Evolutionary conservation across 2,113 vertebrate species (phyloP).

Genomic region (Merops nubicus): DNA sequence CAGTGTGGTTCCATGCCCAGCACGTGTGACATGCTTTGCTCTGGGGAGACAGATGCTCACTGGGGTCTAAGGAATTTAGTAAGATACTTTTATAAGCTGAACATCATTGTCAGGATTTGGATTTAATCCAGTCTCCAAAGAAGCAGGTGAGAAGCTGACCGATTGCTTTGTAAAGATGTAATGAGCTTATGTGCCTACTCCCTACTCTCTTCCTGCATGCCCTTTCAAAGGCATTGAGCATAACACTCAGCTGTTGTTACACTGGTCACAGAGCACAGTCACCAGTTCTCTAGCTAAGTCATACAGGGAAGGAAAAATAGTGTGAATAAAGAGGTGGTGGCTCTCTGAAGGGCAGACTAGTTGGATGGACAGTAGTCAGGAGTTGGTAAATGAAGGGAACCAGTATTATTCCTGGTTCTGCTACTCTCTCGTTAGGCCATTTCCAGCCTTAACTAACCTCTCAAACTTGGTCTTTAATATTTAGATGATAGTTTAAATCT

Average conservation of each 20-base stretch:
- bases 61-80: not conserved
- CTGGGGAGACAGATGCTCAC: not conserved
- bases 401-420: not conserved
- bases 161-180: not conserved
- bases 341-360: not conserved
- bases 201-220: not conserved
- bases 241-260: not conserved
- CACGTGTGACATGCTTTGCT: rapidly evolving
- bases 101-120: not conserved
- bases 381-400: not conserved
- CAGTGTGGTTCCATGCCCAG: not conserved
- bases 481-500: not conserved
- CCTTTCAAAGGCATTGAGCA: not conserved
- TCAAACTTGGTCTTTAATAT: not conserved
- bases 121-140: not conserved
- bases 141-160: not conserved
- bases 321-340: not conserved
- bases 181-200: rapidly evolving
- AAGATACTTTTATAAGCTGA: not conserved
- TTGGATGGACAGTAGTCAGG: not conserved
- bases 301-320: not conserved
- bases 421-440: not conserved
- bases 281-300: not conserved
- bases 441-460: not conserved
- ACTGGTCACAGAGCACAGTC: not conserved